These are phyloP conservation scores for Meloidogyne chitwoodi DNA, from an alignment of 1,140 invertebrate genomes.

Conservation along the genomic window DNA sequence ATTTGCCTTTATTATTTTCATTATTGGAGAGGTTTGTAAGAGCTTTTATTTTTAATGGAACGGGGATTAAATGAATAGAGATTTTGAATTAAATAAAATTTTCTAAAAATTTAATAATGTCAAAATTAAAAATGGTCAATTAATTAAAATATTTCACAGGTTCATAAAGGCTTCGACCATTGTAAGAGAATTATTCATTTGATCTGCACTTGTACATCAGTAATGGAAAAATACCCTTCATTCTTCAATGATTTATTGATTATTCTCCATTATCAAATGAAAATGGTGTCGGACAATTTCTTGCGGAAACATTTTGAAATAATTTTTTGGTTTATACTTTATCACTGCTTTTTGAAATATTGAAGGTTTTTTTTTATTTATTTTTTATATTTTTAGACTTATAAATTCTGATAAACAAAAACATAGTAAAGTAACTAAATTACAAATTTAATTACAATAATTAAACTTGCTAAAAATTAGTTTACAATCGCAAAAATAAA, in stretches of 20 bases:
- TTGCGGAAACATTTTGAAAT: conserved; percentile 78
- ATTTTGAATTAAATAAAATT: too few species aligned
- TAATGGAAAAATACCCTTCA: conserved; percentile 69
- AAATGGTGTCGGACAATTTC: conserved; percentile 64
- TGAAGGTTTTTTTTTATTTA: conserved; percentile 50
- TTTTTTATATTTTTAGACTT: too few species aligned
- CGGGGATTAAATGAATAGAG: too few species aligned
- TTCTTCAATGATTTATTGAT: conserved; percentile 77
- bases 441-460: too few species aligned
- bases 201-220: conserved; percentile 77
- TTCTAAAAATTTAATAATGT: background rate
- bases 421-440: too few species aligned
- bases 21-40: conserved; percentile 77
- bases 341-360: conserved; percentile 75
- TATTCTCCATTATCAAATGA: conserved; percentile 76
- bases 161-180: conserved; percentile 88
- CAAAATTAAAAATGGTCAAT: background rate
- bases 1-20: conserved; percentile 82
- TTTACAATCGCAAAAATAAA: too few species aligned
- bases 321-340: conserved; percentile 84
- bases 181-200: conserved; percentile 83
- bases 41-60: too few species aligned
- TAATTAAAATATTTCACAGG: conserved; percentile 60
- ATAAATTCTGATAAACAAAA: too few species aligned
- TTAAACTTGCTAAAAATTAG: too few species aligned